Percentiles rank a stretch among this genome's conserved stretches.
Conservation (phyloP, 2,113 vertebrate genomes). For the Aphyosemion australe region DNA sequence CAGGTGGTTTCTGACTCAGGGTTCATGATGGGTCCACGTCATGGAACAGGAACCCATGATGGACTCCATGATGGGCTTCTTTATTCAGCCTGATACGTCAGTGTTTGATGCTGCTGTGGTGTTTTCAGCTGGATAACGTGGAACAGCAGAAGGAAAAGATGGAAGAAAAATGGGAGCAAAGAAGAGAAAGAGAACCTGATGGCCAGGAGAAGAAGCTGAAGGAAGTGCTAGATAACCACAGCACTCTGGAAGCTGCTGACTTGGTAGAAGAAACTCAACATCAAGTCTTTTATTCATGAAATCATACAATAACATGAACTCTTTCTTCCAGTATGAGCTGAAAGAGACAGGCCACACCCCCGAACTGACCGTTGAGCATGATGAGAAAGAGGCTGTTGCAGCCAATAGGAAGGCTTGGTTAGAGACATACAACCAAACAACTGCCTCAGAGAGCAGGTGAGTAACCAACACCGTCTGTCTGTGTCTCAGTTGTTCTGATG, state of each 20-base stretch:
- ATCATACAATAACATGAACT: not conserved
- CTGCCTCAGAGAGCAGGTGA: slow-evolving; percentile 33
- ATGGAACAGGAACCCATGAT: too few species aligned
- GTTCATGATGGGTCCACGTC: too few species aligned
- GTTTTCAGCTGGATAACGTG: slow-evolving; percentile 37
- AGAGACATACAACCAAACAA: slow-evolving; percentile 22
- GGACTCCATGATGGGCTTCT: too few species aligned
- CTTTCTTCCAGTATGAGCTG: slow-evolving; percentile 50
- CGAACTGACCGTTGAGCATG: slow-evolving; percentile 57
- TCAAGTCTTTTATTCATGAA: not conserved
- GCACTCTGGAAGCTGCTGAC: slow-evolving; percentile 50
- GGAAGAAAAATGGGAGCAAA: not conserved
- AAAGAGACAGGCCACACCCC: slow-evolving; percentile 79
- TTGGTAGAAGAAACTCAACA: slow-evolving; percentile 41
- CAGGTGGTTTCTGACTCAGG: too few species aligned
- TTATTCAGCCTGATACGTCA: not conserved
- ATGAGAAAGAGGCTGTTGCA: slow-evolving; percentile 55
- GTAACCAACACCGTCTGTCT: not conserved
- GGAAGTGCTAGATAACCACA: slow-evolving; percentile 44
- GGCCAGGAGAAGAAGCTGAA: slow-evolving; percentile 10
- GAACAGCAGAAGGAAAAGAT: slow-evolving; percentile 4
- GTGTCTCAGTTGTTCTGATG: too few species aligned
- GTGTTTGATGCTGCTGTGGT: not conserved
- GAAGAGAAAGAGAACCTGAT: slow-evolving; percentile 7
- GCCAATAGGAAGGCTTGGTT: slow-evolving; percentile 53